Base-by-base conservation (phyloP, 1,140 invertebrate species). In the Drosophila jambulina region DNA sequence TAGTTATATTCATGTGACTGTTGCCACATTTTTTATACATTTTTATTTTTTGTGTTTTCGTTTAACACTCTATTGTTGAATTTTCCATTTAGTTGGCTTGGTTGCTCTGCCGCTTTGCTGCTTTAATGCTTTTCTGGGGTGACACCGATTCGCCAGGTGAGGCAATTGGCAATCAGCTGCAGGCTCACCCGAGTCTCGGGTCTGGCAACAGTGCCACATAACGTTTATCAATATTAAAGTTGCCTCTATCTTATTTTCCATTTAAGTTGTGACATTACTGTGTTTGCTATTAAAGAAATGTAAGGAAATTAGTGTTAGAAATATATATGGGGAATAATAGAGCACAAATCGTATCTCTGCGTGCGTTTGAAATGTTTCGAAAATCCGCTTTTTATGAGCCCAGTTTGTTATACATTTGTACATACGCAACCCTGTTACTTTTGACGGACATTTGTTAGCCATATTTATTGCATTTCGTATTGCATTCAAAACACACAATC, bases 161-260 rank as follows among this genome's bases (percentile, higher is more conserved):
- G 54, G 57, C 71, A 62, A 68, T 46, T 54, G 59, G 75, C 54
- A 27, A 46, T 59, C 32, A n/a, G 12, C 49, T 32, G 49, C 19
- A 32, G 49, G 19, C 36, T 57, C 59, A 64, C 61, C 61, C 69
- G 25, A 34, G 48, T 17, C 45, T 59, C 17, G 21, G 25, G 10
- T 27, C 54, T 34, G n/a, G 21, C 34, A 48, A 71, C 43, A 59
- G 70, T 78, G 60, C 36, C 76, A 53, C 68, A 43, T 60, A 60
- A 46, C 43, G 62, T 51, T 81, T 77, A 82, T 82, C 57, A 82
- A 63, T 81, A 61, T 77, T 72, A 51, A 63, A 29, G 34, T 36
- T 21, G 42, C 36, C 62, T 60, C 53, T 21, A 43, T 43, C 40
- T 43, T 9, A 58, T 25, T 12, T 4, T 40, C 15, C n/a, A 25